These are phyloP conservation scores for Phrixothrix hirtus DNA, from an alignment of 2,888 invertebrate species.

Conservation along the genomic window DNA sequence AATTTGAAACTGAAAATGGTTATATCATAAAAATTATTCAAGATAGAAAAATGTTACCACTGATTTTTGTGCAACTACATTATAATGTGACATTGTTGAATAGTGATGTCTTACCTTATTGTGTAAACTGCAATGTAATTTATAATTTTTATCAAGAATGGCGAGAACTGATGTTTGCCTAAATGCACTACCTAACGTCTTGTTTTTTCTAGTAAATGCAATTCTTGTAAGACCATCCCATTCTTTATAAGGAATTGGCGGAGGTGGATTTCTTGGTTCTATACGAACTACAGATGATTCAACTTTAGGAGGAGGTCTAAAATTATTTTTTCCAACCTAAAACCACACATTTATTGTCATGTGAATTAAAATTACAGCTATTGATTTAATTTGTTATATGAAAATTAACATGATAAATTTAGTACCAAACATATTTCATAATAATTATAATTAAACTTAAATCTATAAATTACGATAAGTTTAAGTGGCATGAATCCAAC, in stretches of 20 bases:
- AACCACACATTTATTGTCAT: conserved; percentile 43
- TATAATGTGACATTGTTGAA: background rate
- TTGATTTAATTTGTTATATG: too few relatives aligned
- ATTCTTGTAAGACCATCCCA: conserved; percentile 98
- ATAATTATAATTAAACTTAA: too few relatives aligned
- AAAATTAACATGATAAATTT: too few relatives aligned
- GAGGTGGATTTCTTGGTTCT: conserved; percentile 96
- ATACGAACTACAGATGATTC: conserved; percentile 98
- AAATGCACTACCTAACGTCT: conserved; percentile 89
- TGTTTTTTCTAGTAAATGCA: conserved; percentile 95
- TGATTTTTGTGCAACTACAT: too few relatives aligned
- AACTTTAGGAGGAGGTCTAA: conserved; percentile 97
- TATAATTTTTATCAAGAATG: conserved; percentile 89
- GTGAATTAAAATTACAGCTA: too few relatives aligned
- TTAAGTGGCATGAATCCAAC: too few relatives aligned
- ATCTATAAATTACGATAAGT: too few relatives aligned
- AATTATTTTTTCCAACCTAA: conserved; percentile 96
- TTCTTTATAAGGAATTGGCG: conserved; percentile 92
- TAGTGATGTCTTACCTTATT: conserved; percentile 67
- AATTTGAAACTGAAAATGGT: too few relatives aligned
- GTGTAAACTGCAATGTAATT: conserved; percentile 81
- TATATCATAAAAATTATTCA: background rate
- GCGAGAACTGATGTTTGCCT: conserved; percentile 82
- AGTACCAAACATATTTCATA: too few relatives aligned
- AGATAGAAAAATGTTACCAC: background rate